Conservation (phyloP, 2,888 invertebrate genomes). For the Auanema sp. region DNA sequence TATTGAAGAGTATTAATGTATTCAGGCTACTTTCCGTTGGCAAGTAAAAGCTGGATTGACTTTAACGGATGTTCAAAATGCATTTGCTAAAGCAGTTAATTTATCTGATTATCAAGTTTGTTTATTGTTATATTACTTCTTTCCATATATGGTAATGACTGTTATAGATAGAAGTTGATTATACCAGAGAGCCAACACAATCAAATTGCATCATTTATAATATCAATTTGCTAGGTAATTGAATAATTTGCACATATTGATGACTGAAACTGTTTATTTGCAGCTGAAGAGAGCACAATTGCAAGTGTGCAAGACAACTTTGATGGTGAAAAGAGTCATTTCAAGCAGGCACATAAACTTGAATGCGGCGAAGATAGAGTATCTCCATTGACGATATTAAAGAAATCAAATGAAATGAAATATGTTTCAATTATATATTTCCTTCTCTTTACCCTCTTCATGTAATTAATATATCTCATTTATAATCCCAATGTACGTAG, state of each 20-base stretch:
- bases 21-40: slow-evolving; percentile 45
- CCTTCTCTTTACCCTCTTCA: too few species aligned
- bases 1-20: neutral
- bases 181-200: slow-evolving; percentile 11
- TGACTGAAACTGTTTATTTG: slow-evolving; percentile 5
- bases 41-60: slow-evolving; percentile 31
- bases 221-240: too few species aligned
- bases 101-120: slow-evolving; percentile 28
- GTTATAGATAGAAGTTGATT: slow-evolving; percentile 38
- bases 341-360: slow-evolving; percentile 12
- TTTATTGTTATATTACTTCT: neutral
- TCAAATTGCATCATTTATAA: neutral
- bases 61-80: slow-evolving; percentile 25
- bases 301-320: slow-evolving; percentile 28
- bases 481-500: too few species aligned
- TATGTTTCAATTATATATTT: too few species aligned
- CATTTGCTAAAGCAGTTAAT: slow-evolving; percentile 25
- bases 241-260: neutral
- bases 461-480: neutral
- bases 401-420: too few species aligned
- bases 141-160: too few species aligned
- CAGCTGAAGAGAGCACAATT: slow-evolving; percentile 34
- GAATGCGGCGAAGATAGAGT: slow-evolving; percentile 10
- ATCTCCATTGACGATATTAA: neutral
- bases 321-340: slow-evolving; percentile 30